A percentile compares a stretch with the other conserved stretches of the same genome.
phyloP scores from a whole-genome alignment of 2,113 vertebrate species.

The Scartelaos histophorus region DNA sequence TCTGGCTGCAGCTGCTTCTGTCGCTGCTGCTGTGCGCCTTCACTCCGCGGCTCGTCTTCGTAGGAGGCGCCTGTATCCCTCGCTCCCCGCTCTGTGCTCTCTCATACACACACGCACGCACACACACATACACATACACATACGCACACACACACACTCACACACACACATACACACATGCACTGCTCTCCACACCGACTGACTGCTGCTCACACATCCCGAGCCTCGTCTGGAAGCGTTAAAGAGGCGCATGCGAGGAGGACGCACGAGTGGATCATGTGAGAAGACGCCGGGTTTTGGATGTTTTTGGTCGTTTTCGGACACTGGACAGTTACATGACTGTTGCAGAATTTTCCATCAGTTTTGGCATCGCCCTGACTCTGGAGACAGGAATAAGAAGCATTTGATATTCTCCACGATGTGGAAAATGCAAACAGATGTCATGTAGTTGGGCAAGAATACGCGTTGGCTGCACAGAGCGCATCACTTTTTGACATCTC shows the following conservation, averaged over 20 bases:
- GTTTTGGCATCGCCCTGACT: constrained; percentile 9
- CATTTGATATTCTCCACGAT: constrained; percentile 56
- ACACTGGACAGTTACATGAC: constrained; percentile 1
- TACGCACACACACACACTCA: constrained; percentile 47
- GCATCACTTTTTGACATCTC: constrained; percentile 44
- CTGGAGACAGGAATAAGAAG: constrained; percentile 30
- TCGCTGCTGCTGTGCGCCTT: constrained; percentile 21
- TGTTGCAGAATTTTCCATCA: constrained; percentile 6
- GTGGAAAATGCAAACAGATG: constrained; percentile 44
- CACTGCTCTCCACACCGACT: constrained; percentile 45
- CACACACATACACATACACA: constrained; percentile 6
- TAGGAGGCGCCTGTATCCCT: constrained; percentile 44
- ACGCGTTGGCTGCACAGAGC: constrained; percentile 23
- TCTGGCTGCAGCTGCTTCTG: not conserved
- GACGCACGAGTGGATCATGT: constrained; percentile 9
- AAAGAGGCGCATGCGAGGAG: constrained; percentile 8
- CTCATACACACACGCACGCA: constrained; percentile 43
- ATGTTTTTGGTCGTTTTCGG: constrained; percentile 1
- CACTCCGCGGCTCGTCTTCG: constrained; percentile 39
- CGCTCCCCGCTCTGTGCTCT: constrained; percentile 35
- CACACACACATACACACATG: constrained; percentile 27
- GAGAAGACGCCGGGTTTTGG: not conserved
- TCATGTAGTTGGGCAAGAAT: constrained; percentile 64
- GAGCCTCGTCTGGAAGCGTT: constrained; percentile 37
- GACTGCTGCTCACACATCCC: constrained; percentile 28